Conservation (phyloP, 2,113 vertebrate genomes). For the Xerus inauris region DNA sequence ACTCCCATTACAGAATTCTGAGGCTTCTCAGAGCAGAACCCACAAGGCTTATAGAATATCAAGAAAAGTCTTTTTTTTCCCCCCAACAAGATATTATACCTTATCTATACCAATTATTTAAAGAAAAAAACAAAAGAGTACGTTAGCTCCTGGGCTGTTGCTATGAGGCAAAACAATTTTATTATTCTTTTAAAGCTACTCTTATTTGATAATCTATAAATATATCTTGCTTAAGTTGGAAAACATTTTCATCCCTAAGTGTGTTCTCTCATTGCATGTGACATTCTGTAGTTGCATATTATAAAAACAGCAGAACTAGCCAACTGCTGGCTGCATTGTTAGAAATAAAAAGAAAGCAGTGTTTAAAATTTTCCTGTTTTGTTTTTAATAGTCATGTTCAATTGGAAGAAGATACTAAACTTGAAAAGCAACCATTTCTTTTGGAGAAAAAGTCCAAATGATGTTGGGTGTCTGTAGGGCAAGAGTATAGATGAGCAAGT, state of each 20-base stretch:
- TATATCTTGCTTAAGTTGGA: conserved; percentile 68
- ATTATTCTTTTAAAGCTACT: conserved; percentile 26
- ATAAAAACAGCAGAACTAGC: conserved; percentile 34
- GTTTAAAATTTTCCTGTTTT: conserved; percentile 16
- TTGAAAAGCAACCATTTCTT: conserved; percentile 60
- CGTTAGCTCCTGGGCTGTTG: conserved; percentile 13
- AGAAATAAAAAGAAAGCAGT: conserved; percentile 44
- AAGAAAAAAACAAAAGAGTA: neutral
- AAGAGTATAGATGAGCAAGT: conserved; percentile 4
- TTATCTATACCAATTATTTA: conserved; percentile 24
- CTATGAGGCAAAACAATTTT: neutral
- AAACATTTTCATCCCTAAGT: conserved; percentile 63
- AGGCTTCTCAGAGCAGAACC: neutral
- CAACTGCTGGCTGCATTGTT: neutral
- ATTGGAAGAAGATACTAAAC: conserved; percentile 42
- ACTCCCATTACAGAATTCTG: neutral
- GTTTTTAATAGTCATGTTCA: conserved; percentile 20
- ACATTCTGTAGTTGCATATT: conserved; percentile 28
- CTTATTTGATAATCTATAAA: conserved; percentile 66
- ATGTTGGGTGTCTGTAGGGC: neutral
- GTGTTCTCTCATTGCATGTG: conserved; percentile 42
- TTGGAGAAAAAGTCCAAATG: conserved; percentile 17
- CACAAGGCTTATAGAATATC: neutral
- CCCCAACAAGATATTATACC: neutral
- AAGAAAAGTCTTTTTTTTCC: neutral